Base-by-base conservation (phyloP, 2,888 invertebrate genomes). In the Lymantria monacha region DNA sequence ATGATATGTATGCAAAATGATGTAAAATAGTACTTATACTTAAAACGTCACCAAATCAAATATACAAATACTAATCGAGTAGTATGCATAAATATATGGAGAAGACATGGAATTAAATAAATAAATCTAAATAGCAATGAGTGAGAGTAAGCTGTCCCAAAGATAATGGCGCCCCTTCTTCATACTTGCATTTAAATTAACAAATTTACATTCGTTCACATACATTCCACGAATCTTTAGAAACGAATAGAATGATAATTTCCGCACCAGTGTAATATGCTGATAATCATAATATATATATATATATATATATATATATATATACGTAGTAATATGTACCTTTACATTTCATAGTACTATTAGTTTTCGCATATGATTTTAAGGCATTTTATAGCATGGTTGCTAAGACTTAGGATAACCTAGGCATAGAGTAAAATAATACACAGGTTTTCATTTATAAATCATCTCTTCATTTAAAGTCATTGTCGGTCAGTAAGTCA, bases 141-240 rank as follows among this genome's bases (percentile, higher is more conserved):
- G 55, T 43, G 61, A 68, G 52, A 61, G 66, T 46, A 51, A 49
- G 14, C 14, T 51, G 57, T 60, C 55, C 31, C 12, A 33, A 22
- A 59, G 69, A 66, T 61, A 55, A 55, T 42, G 53, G 33, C 33
- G 33, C 44, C 42, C 43, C 47, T 45, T 48, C 46, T 54, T 55
- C 66, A 57, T 43, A 44, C 53, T 51, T 55, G 69, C 66, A 66
- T 66, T 62, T 59, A 62, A 66, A 66, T 62, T 47, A 59, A 55
- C 53, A 42, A 65, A 65, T 66, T 68, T 65, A 47, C 62, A 65
- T 65, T 58, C 54, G 59, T 59, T 66, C 59, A 53, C 65, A 69
- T 66, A 47, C 59, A 65, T 68, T 57, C 65, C 66, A 57, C 55
- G 66, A 59, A 69, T 66, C 54, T 66, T 57, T 49, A 65, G 48